These are phyloP conservation scores for Etheostoma perlongum DNA, from an alignment of 2,797 vertebrate species.

Conservation along the genomic window DNA sequence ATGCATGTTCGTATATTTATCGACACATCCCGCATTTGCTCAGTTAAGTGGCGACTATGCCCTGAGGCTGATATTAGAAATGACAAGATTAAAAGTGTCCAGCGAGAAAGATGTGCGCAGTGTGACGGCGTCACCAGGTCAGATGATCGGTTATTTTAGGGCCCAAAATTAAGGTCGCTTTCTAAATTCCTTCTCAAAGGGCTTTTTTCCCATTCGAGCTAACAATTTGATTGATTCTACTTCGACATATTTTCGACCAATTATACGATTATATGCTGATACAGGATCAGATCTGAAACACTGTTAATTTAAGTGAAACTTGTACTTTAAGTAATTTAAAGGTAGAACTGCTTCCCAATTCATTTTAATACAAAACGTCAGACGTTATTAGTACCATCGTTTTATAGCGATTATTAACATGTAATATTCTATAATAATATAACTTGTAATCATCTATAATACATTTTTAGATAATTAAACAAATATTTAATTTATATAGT, in stretches of 20 bases:
- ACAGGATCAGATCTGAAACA: neutral
- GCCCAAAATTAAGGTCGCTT: constrained; percentile 78
- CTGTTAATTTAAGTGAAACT: neutral
- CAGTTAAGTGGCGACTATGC: neutral
- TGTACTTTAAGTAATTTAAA: neutral
- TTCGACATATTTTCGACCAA: neutral
- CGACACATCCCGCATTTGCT: neutral
- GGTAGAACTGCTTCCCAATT: neutral
- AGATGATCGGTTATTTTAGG: constrained; percentile 83
- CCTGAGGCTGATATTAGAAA: constrained; percentile 36
- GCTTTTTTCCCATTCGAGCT: constrained; percentile 24
- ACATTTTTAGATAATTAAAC: neutral
- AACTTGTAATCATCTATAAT: neutral
- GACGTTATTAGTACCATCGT: neutral
- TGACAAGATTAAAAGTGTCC: constrained; percentile 41
- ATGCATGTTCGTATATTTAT: neutral
- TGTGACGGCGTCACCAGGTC: constrained; percentile 73
- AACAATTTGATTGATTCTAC: too few relatives aligned
- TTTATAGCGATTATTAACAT: neutral
- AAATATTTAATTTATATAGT: neutral
- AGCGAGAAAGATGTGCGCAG: constrained; percentile 59
- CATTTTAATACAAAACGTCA: neutral
- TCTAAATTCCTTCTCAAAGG: constrained; percentile 36
- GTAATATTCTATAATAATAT: neutral
- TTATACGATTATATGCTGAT: neutral